A percentile compares a stretch with the other conserved stretches of the same genome.
phyloP scores from a whole-genome alignment of 2,797 vertebrate genomes.

The Spea hammondii region DNA sequence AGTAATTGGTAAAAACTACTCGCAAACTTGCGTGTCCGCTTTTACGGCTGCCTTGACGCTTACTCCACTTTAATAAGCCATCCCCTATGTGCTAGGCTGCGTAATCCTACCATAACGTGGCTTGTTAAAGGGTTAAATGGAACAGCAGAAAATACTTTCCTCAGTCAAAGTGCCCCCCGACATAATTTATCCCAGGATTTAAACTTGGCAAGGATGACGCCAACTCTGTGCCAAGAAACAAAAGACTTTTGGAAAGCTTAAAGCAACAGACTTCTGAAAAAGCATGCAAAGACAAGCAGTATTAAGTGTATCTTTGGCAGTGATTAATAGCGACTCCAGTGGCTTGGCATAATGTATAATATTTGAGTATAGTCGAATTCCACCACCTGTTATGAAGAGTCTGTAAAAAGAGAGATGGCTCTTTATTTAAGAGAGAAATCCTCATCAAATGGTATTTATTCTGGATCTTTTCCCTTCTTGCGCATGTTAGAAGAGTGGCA shows the following conservation, averaged over 20 bases:
- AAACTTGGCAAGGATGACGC: constrained; percentile 25
- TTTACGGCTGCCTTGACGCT: not conserved
- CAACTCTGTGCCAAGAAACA: constrained; percentile 32
- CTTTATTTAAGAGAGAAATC: constrained; percentile 16
- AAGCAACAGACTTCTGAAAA: constrained; percentile 27
- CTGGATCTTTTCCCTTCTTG: constrained; percentile 15
- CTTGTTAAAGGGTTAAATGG: constrained; percentile 21
- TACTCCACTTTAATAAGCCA: not conserved
- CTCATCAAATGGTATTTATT: constrained; percentile 34
- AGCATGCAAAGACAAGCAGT: constrained; percentile 33
- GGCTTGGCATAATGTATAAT: constrained; percentile 39
- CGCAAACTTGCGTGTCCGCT: not conserved
- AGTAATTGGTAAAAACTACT: too few relatives aligned
- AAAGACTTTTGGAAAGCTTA: constrained; percentile 42
- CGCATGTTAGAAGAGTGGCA: constrained; percentile 12
- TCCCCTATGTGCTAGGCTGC: not conserved
- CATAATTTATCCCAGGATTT: constrained; percentile 37
- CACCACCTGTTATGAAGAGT: constrained; percentile 37
- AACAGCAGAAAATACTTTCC: constrained; percentile 14
- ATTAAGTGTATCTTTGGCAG: constrained; percentile 53
- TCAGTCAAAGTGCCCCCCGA: constrained; percentile 1
- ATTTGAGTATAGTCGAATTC: constrained; percentile 41
- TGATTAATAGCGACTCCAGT: constrained; percentile 37
- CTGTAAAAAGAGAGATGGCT: constrained; percentile 23
- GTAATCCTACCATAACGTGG: not conserved